A percentile compares a stretch with the other conserved stretches of the same genome.
Evolutionary conservation across 1,140 invertebrate species (phyloP).

Genomic region (Mactra quadrangularis): DNA sequence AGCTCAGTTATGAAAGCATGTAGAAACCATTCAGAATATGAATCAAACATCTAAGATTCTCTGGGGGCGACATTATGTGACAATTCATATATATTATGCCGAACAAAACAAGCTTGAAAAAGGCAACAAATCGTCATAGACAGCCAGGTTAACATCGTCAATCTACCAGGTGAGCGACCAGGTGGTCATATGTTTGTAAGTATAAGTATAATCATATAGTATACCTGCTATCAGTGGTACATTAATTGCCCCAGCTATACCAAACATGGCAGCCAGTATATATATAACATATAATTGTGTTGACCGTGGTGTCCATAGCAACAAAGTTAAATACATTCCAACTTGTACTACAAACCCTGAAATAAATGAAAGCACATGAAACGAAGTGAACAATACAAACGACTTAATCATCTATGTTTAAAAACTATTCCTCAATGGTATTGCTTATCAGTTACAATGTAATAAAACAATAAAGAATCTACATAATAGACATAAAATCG

Average conservation of each 20-base stretch:
- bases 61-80: too few species aligned
- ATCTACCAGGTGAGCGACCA: too few species aligned
- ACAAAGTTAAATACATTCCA: background rate
- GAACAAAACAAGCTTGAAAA: too few species aligned
- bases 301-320: conserved; percentile 3
- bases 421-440: background rate
- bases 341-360: background rate
- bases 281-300: background rate
- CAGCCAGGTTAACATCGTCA: too few species aligned
- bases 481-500: background rate
- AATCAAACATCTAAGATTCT: too few species aligned
- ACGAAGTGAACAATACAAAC: background rate
- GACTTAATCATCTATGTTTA: background rate
- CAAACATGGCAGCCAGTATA: background rate
- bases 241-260: background rate
- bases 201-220: background rate
- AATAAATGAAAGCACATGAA: background rate
- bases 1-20: too few species aligned
- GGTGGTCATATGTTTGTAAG: too few species aligned
- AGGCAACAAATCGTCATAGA: too few species aligned
- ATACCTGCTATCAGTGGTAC: background rate
- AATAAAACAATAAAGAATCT: background rate
- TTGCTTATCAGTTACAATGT: background rate
- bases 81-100: too few species aligned
- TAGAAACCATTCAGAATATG: too few species aligned